phyloP scores from a whole-genome alignment of 2,113 vertebrate genomes.

The Catharus minimus region DNA sequence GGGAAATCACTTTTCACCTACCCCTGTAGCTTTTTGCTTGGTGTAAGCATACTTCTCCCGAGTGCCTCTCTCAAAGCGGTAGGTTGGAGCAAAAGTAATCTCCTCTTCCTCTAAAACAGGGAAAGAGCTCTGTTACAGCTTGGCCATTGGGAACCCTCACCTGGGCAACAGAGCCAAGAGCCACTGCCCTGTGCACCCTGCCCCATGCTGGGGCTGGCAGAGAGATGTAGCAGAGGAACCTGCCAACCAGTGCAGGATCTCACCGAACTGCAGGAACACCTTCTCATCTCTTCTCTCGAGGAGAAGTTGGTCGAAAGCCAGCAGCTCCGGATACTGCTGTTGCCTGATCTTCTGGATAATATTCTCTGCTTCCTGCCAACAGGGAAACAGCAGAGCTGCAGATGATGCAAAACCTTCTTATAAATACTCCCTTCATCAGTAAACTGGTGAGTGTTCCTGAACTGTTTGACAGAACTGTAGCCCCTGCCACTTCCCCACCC shows the following conservation, averaged over 20 bases:
- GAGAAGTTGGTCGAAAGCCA: conserved; percentile 89
- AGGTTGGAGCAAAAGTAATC: conserved; percentile 94
- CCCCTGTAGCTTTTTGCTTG: conserved; percentile 96
- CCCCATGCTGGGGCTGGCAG: background rate
- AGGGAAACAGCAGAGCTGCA: conserved; percentile 36
- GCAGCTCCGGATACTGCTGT: conserved; percentile 91
- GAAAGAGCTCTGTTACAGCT: background rate
- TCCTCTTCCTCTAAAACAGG: conserved; percentile 90
- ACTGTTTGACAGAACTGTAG: background rate
- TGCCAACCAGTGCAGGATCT: conserved; percentile 6
- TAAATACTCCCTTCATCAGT: background rate
- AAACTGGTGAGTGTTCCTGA: background rate
- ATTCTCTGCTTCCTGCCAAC: conserved; percentile 90
- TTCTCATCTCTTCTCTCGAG: conserved; percentile 84
- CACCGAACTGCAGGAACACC: conserved; percentile 92
- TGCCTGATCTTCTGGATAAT: conserved; percentile 94
- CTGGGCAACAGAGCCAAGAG: background rate
- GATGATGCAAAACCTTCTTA: conserved; percentile 36
- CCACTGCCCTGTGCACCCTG: background rate
- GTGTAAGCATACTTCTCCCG: conserved; percentile 93
- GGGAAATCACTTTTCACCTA: conserved; percentile 59
- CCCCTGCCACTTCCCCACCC: background rate
- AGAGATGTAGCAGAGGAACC: background rate
- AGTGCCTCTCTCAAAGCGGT: conserved; percentile 91
- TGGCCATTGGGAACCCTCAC: background rate